These are phyloP conservation scores for Megaceryle alcyon DNA, from an alignment of 2,797 vertebrate genomes.

Conservation along the genomic window DNA sequence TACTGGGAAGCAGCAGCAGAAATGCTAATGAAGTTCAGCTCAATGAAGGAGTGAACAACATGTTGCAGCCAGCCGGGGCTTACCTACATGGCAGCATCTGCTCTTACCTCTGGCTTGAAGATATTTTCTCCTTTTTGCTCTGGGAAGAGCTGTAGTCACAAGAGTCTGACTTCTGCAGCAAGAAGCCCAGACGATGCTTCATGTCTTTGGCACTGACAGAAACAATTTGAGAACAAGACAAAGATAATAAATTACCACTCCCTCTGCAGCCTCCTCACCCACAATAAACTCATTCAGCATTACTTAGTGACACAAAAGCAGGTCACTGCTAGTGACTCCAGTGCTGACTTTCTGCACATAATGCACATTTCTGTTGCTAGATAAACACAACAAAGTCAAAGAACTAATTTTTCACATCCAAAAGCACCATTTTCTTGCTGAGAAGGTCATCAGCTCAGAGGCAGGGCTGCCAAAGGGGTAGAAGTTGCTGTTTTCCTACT, in stretches of 20 bases:
- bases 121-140: constrained; percentile 80
- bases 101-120: constrained; percentile 84
- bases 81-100: background rate
- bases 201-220: constrained; percentile 90
- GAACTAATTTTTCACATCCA: background rate
- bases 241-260: background rate
- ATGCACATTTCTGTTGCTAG: background rate
- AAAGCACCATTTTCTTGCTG: background rate
- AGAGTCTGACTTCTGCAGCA: constrained; percentile 90
- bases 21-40: background rate
- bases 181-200: constrained; percentile 90
- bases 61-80: background rate
- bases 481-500: background rate
- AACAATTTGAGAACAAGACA: background rate
- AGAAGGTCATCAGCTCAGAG: background rate
- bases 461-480: background rate
- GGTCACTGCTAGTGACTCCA: background rate
- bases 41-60: background rate
- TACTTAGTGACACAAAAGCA: background rate
- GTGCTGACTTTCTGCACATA: background rate
- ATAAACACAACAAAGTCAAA: background rate
- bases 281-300: background rate
- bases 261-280: background rate
- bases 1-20: background rate
- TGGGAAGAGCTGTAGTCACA: constrained; percentile 78